These are phyloP conservation scores for Phymanthus crucifer DNA, from an alignment of 92 coral and sea anemone genomes.

Conservation along the genomic window DNA sequence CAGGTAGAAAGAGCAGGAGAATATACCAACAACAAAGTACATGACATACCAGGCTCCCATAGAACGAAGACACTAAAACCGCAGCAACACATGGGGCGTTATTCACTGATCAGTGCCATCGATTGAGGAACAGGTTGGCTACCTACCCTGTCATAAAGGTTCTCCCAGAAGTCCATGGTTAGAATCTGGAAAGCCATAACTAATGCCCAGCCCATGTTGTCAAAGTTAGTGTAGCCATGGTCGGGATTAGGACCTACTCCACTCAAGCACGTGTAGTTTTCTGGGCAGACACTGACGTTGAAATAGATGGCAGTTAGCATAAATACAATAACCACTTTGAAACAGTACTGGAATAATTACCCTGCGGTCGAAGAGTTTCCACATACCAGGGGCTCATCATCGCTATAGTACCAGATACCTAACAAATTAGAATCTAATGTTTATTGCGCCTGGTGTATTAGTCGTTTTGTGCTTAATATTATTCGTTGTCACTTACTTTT, in stretches of 20 bases:
- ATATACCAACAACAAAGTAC: conserved; percentile 79
- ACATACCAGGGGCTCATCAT: conserved; percentile 57
- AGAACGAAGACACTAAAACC: conserved; percentile 68
- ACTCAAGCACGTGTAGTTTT: conserved; percentile 67
- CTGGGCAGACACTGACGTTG: conserved; percentile 59
- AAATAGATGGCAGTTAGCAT: not conserved
- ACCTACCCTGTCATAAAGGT: conserved; percentile 80
- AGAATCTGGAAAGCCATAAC: conserved; percentile 87
- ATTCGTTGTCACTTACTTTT: conserved; percentile 47
- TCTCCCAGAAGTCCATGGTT: conserved; percentile 90
- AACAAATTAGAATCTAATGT: not conserved
- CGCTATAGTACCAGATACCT: conserved; percentile 64
- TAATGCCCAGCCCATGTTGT: conserved; percentile 82
- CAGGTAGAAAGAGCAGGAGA: conserved; percentile 90
- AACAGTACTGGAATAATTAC: conserved; percentile 34
- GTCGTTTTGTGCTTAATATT: too few relatives aligned
- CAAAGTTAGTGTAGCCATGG: conserved; percentile 79
- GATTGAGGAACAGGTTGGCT: too few relatives aligned
- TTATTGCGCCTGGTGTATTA: too few relatives aligned
- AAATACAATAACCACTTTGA: too few relatives aligned
- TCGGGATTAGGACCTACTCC: conserved; percentile 80
- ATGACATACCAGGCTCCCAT: conserved; percentile 74
- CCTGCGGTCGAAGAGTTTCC: conserved; percentile 71
- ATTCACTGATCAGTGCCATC: not conserved
- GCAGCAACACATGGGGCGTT: not conserved